Conservation (phyloP, 2,888 invertebrate species). For the Pegoplata infirma region DNA sequence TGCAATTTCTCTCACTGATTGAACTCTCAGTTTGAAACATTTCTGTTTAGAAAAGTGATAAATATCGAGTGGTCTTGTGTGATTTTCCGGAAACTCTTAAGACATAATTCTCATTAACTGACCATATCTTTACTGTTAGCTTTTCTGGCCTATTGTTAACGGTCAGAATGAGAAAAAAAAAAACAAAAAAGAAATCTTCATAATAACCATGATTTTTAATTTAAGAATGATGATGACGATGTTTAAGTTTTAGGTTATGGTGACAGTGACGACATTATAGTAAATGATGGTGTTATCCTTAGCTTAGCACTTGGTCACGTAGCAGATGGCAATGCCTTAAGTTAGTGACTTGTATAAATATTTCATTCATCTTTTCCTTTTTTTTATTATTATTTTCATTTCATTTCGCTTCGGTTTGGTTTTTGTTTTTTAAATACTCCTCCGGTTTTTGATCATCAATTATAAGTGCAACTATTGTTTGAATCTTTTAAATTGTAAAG, state of each 20-base stretch:
- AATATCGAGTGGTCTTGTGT: too few relatives aligned
- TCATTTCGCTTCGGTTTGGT: neutral
- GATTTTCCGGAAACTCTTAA: too few relatives aligned
- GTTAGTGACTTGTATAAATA: conserved; percentile 22
- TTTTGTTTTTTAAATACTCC: neutral
- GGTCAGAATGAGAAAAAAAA: neutral
- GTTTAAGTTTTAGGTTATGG: neutral
- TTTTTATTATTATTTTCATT: neutral
- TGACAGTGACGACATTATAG: neutral
- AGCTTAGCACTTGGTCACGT: conserved; percentile 49
- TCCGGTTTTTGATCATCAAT: conserved; percentile 17
- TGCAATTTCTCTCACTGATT: too few relatives aligned
- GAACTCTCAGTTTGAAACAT: too few relatives aligned
- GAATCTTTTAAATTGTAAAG: neutral
- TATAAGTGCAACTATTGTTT: conserved; percentile 26
- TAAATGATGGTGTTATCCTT: conserved; percentile 4
- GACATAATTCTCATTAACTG: too few relatives aligned
- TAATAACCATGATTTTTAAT: neutral
- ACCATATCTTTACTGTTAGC: too few relatives aligned
- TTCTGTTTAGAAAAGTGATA: too few relatives aligned
- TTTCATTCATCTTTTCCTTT: neutral
- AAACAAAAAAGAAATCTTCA: neutral
- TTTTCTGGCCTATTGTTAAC: neutral
- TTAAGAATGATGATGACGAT: neutral
- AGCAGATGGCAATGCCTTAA: neutral